Evolutionary conservation across 23 tunicate species (phyloP), one percentile per base, ranked within the genome.

Genomic region (Halocynthia roretzi): DNA sequence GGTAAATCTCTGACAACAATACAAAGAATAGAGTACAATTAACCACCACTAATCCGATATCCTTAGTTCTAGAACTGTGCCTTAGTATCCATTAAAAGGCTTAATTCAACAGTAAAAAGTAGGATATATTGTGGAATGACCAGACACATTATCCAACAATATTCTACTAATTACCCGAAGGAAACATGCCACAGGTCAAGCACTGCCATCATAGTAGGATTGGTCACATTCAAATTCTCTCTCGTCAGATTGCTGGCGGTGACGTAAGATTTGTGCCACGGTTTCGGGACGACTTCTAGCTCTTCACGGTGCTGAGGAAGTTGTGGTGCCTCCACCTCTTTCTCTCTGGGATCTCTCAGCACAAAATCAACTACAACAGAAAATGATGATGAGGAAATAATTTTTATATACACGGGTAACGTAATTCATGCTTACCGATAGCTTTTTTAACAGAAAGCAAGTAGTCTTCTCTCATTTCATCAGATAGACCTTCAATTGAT

Each of bases 391-490:
- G 4, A 68, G 64, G 2, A 58, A 14, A n/a, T 58, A 14, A 58
- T 58, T 58, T 14, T 14, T 14, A n/a, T 4, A 14, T 58, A n/a
- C 2, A 14, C 1, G 64, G 4, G 2, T 14, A 58, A 14, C 1
- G 64, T 58, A 15, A 58, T 9, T 10, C 54, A 44, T 15, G 7
- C 50, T 68, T 50, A 94, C 94, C 99, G 53, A 94, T 94, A 6
- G 99, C 96, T 61, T 94, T 94, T 72, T 94, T 94, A 17, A 94
- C 99, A 62, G 95, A 87, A 53, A 94, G 95, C 50, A 94, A 74
- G 74, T 94, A 94, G 81, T 94, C 99, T 81, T 94, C 99, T 82
- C 99, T 87, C 98, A 92, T 92, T 79, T 92, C 98, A 74, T 92
- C 98, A n/a, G 98, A 92, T 21, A 92, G 82, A 54, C 68, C 82